A percentile compares a stretch with the other conserved stretches of the same genome.
Conservation (phyloP, 2,113 vertebrate genomes). For the Vidua chalybeata region DNA sequence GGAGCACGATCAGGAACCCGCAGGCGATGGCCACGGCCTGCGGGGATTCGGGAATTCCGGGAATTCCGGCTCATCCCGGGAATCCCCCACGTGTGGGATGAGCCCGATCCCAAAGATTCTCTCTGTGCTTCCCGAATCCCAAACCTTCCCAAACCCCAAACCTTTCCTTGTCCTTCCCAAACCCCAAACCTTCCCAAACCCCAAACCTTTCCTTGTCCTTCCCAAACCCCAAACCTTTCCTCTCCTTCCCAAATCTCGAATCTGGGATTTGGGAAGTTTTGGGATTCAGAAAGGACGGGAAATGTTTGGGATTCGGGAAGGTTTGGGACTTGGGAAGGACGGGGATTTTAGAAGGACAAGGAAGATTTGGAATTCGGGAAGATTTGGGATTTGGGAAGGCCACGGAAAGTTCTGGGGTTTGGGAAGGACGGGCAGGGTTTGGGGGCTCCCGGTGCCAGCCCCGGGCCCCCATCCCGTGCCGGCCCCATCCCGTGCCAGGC, state of each 20-base stretch:
- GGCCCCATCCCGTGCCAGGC: neutral
- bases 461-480: neutral
- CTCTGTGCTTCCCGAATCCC: too few relatives aligned
- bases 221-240: neutral
- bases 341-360: too few relatives aligned
- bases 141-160: too few relatives aligned
- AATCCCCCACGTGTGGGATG: too few relatives aligned
- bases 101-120: neutral
- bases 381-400: neutral
- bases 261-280: neutral
- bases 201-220: too few relatives aligned
- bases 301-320: neutral
- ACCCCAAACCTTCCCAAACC: too few relatives aligned
- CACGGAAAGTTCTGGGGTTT: too few relatives aligned
- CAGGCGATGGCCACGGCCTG: conserved; percentile 81
- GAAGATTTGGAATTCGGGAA: neutral
- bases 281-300: neutral
- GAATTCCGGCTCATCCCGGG: neutral
- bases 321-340: too few relatives aligned
- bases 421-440: neutral
- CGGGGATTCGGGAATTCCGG: too few relatives aligned
- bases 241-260: neutral
- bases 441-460: neutral
- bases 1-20: conserved; percentile 80
- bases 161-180: too few relatives aligned